Evolutionary conservation across 2,797 vertebrate species (phyloP).

Genomic region (Atherinosoma microstoma): DNA sequence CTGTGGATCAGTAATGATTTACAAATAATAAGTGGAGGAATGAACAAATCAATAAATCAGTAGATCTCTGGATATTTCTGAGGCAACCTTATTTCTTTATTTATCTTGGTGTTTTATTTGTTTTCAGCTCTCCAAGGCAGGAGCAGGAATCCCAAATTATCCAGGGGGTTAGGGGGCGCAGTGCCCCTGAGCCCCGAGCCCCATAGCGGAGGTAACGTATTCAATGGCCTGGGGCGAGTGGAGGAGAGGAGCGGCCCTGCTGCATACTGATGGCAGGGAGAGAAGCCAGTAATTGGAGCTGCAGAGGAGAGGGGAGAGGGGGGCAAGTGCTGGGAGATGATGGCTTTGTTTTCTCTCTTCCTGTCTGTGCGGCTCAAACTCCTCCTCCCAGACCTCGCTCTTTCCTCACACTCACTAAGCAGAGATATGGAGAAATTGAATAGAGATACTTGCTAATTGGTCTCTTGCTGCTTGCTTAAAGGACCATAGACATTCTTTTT

Average conservation of each 20-base stretch:
- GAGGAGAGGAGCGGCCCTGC: slow-evolving; percentile 84
- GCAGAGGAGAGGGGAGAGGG: slow-evolving; percentile 84
- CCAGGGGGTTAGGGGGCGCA: slow-evolving; percentile 85
- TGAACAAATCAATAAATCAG: slow-evolving; percentile 87
- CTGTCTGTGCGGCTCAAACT: slow-evolving; percentile 80
- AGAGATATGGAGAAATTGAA: slow-evolving; percentile 82
- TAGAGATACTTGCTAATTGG: slow-evolving; percentile 88
- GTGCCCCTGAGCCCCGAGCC: slow-evolving; percentile 86
- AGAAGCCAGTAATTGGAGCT: slow-evolving; percentile 89
- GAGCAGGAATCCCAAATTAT: slow-evolving; percentile 92
- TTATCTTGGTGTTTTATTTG: slow-evolving; percentile 83
- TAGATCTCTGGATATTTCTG: slow-evolving; percentile 79
- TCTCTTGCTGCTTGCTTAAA: slow-evolving; percentile 86
- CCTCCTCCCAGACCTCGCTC: slow-evolving; percentile 76
- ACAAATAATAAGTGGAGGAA: slow-evolving; percentile 84
- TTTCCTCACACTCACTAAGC: slow-evolving; percentile 77
- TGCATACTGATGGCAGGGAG: slow-evolving; percentile 91
- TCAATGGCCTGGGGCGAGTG: slow-evolving; percentile 94
- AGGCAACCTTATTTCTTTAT: slow-evolving; percentile 79
- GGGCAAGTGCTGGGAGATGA: slow-evolving; percentile 85
- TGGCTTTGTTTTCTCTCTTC: slow-evolving; percentile 88
- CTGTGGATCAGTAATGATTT: slow-evolving; percentile 80
- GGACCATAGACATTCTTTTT: slow-evolving; percentile 82
- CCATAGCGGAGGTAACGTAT: slow-evolving; percentile 90
- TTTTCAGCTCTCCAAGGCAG: slow-evolving; percentile 86